Base-by-base conservation (phyloP, 1,140 invertebrate species). In the Drosophila pruinosa region DNA sequence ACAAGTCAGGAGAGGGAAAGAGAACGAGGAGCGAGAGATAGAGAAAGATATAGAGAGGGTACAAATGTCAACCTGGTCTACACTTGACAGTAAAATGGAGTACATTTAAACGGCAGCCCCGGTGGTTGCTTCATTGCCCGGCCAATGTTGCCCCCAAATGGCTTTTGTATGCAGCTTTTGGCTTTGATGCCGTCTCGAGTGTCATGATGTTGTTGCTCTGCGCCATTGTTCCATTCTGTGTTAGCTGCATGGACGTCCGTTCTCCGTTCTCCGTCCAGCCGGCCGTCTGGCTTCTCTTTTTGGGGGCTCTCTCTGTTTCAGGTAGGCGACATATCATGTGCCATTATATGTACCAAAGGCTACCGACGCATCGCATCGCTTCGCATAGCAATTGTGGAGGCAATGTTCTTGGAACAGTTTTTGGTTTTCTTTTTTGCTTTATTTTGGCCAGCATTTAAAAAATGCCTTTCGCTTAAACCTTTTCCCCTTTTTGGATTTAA, bases 11-110 rank as follows among this genome's bases (percentile, higher is more conserved):
- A 22, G 14, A 1, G 5, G 17, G 17, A 34, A 28, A 12, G 4
- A 24, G 15, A 22, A 7, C 52, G 56, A 79, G 41, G 45, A 58
- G 52, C 31, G 57, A 47, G 19, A 28, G 31, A 47, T 34, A 21
- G 56, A 70, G 47, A 62, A 52, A 56, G 48, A 43, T 45, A 48
- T 36, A 45, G 12, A 56, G 47, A 26, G 22, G 10, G 22, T 21
- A 47, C 64, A 77, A 85, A 86, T 86, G 82, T 86, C 82, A 86
- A 88, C 82, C 71, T 56, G 80, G 78, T 67, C 73, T 62, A 72
- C 82, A 85, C 81, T 85, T 85, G 81, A 85, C 82, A 86, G 81
- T 88, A 86, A 85, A 85, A 86, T 85, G 81, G 81, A 78, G 82
- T 75, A 88, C 83, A 88, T 88, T 81, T 88, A 88, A 88, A 75